Base-by-base conservation (phyloP, 2,797 vertebrate genomes). In the Acanthurus tractus region DNA sequence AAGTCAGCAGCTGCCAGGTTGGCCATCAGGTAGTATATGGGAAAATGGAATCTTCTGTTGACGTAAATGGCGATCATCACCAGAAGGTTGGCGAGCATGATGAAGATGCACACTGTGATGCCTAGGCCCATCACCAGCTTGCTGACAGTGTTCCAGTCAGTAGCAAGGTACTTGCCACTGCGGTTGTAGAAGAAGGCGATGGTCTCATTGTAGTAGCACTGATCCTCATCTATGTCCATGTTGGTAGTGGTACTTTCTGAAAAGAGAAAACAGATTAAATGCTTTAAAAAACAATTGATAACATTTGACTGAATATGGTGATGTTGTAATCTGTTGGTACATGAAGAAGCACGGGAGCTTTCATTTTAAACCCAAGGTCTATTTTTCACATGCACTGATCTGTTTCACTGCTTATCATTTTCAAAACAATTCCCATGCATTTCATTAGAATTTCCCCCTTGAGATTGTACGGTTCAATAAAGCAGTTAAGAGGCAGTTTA, bases 21-120 rank as follows among this genome's bases (percentile, higher is more conserved):
- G 77, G 98, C 98, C 98, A 99, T 99, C 91, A 99, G 94, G 91
- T 99, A 99, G 96, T 99, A 99, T 94, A 99, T 99, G 94, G 98
- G 98, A 83, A 99, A 99, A 90, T 99, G 98, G 93, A 99, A 99
- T 72, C 98, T 95, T n/a, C 97, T 96, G 95, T 99, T 99, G 92
- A 99, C 96, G 3, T 99, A 99, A 93, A 99, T 99, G 81, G 98
- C 98, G 79, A 98, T 96, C 98, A 99, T 99, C 90, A 99, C 98
- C 62, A 99, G 96, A 2, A 99, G 93, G 94, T 99, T 99, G 91
- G 98, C 98, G 67, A 99, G 90, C 98, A 99, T 99, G 94, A 99
- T 99, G 92, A 99, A 99, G 94, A 99, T 97, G 79, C 98, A 99
- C 67, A 99, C 98, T 0, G 98, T 99, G 95, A 99, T 98, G 78